phyloP scores from a whole-genome alignment of 2,797 vertebrate species.

The Hydrophis major region DNA sequence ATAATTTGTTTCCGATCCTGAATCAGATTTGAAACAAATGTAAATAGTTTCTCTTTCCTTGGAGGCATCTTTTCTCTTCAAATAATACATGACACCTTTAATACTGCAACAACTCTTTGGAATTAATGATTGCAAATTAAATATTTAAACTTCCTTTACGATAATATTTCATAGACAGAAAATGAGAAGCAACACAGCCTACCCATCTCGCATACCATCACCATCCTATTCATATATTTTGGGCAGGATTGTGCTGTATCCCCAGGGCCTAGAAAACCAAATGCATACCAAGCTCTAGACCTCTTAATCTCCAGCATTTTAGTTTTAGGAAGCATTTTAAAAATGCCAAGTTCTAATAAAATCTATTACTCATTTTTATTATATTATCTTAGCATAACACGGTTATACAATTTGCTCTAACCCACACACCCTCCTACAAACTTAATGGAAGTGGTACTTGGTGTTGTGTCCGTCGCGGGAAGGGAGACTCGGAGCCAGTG shows the following conservation, averaged over 20 bases:
- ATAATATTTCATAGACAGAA: background rate
- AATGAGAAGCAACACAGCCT: background rate
- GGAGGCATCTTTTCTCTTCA: background rate
- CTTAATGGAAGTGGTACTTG: background rate
- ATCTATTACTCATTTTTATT: background rate
- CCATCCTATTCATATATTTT: background rate
- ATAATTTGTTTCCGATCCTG: conserved; percentile 13
- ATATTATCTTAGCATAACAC: background rate
- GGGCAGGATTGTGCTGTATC: background rate
- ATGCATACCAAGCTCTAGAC: background rate
- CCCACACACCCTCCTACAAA: background rate
- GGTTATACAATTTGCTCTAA: background rate
- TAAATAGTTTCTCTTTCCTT: background rate
- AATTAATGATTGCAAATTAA: background rate
- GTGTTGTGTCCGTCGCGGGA: background rate
- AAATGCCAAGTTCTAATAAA: background rate
- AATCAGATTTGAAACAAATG: background rate
- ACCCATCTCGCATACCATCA: background rate
- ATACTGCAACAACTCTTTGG: background rate
- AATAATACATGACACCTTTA: background rate
- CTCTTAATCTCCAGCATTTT: background rate
- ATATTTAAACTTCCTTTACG: background rate
- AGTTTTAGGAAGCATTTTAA: background rate
- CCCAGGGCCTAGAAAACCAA: background rate
- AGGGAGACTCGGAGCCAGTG: no score